phyloP scores from a whole-genome alignment of 2,888 invertebrate species.

The Agrypnus murinus region DNA sequence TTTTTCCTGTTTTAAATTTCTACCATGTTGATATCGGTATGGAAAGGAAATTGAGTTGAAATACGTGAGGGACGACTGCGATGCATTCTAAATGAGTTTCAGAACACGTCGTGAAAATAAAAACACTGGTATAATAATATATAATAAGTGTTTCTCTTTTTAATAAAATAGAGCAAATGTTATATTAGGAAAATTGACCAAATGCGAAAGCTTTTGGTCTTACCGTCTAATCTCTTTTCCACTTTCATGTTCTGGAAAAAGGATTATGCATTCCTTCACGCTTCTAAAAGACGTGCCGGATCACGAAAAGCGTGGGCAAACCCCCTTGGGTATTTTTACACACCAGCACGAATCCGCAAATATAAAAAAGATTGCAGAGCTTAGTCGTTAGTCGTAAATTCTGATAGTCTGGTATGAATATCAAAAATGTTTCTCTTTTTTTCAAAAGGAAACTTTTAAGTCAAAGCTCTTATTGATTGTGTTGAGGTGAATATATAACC shows the following conservation, averaged over 20 bases:
- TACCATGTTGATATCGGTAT: background rate
- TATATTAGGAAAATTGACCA: slow-evolving; percentile 21
- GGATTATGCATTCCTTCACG: slow-evolving; percentile 23
- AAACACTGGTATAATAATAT: too few species aligned
- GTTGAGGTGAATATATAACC: too few species aligned
- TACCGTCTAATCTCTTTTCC: background rate
- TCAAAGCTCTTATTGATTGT: too few species aligned
- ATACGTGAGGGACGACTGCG: background rate
- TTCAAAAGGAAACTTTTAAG: too few species aligned
- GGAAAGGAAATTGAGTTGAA: background rate
- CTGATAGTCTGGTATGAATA: slow-evolving; percentile 19
- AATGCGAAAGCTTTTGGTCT: background rate
- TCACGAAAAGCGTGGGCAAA: slow-evolving; percentile 9
- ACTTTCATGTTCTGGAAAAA: slow-evolving; percentile 13
- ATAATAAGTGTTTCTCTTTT: too few species aligned
- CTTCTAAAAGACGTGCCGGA: slow-evolving; percentile 15
- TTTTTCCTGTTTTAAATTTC: too few species aligned
- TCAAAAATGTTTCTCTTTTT: background rate
- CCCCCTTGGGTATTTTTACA: slow-evolving; percentile 15
- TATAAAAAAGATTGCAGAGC: slow-evolving; percentile 27
- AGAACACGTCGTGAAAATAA: background rate
- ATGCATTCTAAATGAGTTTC: background rate
- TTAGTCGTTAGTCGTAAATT: slow-evolving; percentile 26
- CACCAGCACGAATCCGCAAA: slow-evolving; percentile 22
- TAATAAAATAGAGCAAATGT: background rate